Percentiles rank a stretch among this genome's conserved stretches.
These are phyloP conservation scores for Cyprinodon diabolis DNA, from an alignment of 2,797 vertebrate genomes.

Conservation along the genomic window DNA sequence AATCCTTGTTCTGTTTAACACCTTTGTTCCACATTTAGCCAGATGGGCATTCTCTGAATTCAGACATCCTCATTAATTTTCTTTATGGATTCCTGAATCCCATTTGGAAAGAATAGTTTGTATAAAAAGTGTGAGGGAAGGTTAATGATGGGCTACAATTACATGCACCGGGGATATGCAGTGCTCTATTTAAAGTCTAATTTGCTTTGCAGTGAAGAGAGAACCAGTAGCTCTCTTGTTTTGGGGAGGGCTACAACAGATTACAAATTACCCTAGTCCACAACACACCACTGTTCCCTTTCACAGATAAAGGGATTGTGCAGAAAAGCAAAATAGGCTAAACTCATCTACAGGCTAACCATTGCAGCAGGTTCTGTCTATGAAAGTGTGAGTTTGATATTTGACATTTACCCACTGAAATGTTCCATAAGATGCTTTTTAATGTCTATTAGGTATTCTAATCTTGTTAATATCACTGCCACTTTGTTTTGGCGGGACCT, in stretches of 20 bases:
- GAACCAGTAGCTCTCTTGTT: slow-evolving; percentile 21
- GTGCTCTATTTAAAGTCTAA: neutral
- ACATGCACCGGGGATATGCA: slow-evolving; percentile 14
- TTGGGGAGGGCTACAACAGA: slow-evolving; percentile 16
- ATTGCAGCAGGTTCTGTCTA: slow-evolving; percentile 4
- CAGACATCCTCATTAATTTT: neutral
- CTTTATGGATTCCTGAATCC: neutral
- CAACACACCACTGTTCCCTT: slow-evolving; percentile 26
- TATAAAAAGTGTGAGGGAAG: slow-evolving; percentile 2
- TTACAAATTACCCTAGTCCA: slow-evolving; percentile 11
- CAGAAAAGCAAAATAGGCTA: slow-evolving; percentile 21
- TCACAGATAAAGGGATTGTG: slow-evolving; percentile 29
- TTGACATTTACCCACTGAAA: neutral
- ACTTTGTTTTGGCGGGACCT: no score
- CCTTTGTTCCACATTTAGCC: neutral
- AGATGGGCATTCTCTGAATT: neutral
- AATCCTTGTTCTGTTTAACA: neutral
- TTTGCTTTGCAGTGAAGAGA: slow-evolving; percentile 24
- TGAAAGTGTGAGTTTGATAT: slow-evolving; percentile 10
- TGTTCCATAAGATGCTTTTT: no score
- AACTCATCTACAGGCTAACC: slow-evolving; percentile 9
- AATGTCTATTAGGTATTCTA: no score
- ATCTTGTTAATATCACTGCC: no score
- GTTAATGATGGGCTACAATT: neutral
- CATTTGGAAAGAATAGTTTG: neutral